phyloP scores from a whole-genome alignment of 2,888 invertebrate species.

The Magallana nippona region DNA sequence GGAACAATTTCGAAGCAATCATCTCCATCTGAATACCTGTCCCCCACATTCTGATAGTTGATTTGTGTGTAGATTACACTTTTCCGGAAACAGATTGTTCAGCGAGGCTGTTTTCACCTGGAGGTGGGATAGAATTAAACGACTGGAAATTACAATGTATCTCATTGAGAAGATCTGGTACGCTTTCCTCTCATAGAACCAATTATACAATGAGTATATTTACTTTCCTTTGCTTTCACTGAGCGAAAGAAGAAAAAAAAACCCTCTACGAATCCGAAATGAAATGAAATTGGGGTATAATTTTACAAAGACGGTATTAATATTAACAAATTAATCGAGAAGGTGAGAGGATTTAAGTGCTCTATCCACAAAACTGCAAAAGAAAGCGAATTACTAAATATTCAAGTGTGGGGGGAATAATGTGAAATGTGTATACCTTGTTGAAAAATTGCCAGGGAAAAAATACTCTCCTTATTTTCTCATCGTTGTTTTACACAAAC shows the following conservation, averaged over 20 bases:
- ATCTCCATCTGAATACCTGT: neutral
- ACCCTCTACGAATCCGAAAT: neutral
- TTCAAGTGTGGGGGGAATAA: neutral
- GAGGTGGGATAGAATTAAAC: neutral
- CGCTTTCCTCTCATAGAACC: slow-evolving; percentile 17
- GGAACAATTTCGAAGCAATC: too few relatives aligned
- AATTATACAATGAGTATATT: slow-evolving; percentile 16
- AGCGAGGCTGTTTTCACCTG: neutral
- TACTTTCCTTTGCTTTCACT: slow-evolving; percentile 16
- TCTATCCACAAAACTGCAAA: slow-evolving; percentile 2
- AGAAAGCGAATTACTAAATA: neutral
- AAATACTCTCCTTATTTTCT: neutral
- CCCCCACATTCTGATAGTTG: neutral
- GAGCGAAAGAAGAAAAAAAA: neutral
- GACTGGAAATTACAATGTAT: slow-evolving; percentile 8
- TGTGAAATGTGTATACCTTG: neutral
- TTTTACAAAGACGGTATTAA: slow-evolving; percentile 18
- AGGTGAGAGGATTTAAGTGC: slow-evolving; percentile 14
- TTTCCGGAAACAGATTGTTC: slow-evolving; percentile 13
- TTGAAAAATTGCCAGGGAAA: slow-evolving; percentile 3
- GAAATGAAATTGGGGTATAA: slow-evolving; percentile 18
- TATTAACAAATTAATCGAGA: slow-evolving; percentile 26
- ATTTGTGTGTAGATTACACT: neutral
- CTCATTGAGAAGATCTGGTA: neutral
- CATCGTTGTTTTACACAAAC: slow-evolving; percentile 17